Evolutionary conservation across 2,113 vertebrate genomes (phyloP).

Genomic region (Meles meles): DNA sequence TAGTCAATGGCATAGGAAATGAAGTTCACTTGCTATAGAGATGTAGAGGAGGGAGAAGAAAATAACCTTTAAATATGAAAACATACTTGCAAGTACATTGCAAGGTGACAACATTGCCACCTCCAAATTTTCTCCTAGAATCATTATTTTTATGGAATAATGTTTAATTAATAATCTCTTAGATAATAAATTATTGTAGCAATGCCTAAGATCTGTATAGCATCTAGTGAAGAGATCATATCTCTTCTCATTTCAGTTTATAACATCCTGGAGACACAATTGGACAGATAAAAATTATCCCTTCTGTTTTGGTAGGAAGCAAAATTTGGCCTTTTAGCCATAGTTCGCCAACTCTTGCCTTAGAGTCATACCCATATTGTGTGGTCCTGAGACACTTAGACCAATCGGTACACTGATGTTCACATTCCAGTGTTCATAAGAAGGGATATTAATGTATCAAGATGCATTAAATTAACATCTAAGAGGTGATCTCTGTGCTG

Average conservation of each 20-base stretch:
- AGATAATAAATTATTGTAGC: not conserved
- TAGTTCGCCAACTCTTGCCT: not conserved
- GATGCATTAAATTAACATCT: not conserved
- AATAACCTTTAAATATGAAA: not conserved
- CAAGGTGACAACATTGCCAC: not conserved
- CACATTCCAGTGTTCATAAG: not conserved
- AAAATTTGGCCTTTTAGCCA: not conserved
- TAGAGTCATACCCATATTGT: not conserved
- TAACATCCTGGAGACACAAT: not conserved
- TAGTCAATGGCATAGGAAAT: not conserved
- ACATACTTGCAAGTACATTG: not conserved
- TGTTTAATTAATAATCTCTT: constrained; percentile 5
- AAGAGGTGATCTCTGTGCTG: not conserved
- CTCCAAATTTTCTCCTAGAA: not conserved
- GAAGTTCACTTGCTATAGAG: not conserved
- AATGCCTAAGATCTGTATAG: not conserved
- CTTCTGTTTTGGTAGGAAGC: not conserved
- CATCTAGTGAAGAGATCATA: not conserved
- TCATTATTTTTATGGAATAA: not conserved
- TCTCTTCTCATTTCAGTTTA: not conserved
- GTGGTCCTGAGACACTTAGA: not conserved
- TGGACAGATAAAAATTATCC: not conserved
- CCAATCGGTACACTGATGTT: not conserved
- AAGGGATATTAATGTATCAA: not conserved
- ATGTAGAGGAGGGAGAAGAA: not conserved